Evolutionary conservation across 2,888 invertebrate genomes (phyloP).

Genomic region (Schrankia costaestrigalis): DNA sequence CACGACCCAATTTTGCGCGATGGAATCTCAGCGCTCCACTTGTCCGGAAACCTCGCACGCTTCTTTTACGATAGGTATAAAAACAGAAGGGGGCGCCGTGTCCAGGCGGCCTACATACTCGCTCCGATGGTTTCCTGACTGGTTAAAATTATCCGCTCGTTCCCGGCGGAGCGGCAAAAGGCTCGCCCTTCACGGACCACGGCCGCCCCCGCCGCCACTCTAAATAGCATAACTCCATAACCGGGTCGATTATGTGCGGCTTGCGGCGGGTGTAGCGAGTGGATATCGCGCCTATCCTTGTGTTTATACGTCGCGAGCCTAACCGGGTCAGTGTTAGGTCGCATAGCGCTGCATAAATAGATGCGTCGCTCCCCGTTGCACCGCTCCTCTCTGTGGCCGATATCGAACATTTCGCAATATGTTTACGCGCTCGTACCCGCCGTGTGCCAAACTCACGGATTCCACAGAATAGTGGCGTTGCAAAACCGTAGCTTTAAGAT

Average conservation of each 20-base stretch:
- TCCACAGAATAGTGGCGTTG: conserved; percentile 53
- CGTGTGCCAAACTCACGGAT: conserved; percentile 63
- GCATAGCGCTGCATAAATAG: conserved; percentile 76
- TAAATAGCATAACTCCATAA: conserved; percentile 49
- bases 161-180: conserved; percentile 66
- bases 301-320: conserved; percentile 65
- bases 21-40: conserved; percentile 65
- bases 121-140: conserved; percentile 72
- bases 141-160: conserved; percentile 72
- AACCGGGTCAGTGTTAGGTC: conserved; percentile 80
- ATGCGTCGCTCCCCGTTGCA: conserved; percentile 45
- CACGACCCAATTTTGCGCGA: conserved; percentile 58
- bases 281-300: conserved; percentile 49
- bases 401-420: conserved; percentile 62
- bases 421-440: conserved; percentile 54
- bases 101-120: conserved; percentile 72
- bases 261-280: conserved; percentile 17
- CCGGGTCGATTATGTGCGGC: conserved; percentile 42
- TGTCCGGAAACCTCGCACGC: conserved; percentile 66
- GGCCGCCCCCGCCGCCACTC: conserved; percentile 54
- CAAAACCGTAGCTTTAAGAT: conserved; percentile 49
- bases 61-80: conserved; percentile 64
- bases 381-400: conserved; percentile 44
- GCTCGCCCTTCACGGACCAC: conserved; percentile 71
- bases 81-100: conserved; percentile 52